Conservation (phyloP, 2,888 invertebrate species). For the Autographa gamma region DNA sequence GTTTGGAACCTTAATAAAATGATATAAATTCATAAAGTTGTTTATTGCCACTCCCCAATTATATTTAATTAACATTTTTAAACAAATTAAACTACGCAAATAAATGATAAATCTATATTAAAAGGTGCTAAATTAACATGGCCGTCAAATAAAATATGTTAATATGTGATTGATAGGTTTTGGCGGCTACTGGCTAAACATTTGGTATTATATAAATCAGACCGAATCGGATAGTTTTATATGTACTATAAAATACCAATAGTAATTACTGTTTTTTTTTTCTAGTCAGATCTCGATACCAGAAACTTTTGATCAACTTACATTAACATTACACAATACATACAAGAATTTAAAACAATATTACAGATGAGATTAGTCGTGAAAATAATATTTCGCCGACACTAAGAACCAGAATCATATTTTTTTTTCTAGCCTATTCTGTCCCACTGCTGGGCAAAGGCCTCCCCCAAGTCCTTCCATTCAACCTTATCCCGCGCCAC, state of each 20-base stretch:
- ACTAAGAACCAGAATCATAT: too few species aligned
- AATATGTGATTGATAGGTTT: background rate
- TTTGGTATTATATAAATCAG: background rate
- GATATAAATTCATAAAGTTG: conserved; percentile 60
- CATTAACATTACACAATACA: too few species aligned
- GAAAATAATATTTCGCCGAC: too few species aligned
- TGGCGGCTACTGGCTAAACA: background rate
- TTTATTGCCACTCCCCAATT: conserved; percentile 24
- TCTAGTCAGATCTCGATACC: background rate
- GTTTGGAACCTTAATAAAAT: conserved; percentile 69
- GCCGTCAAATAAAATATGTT: background rate
- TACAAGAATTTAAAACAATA: too few species aligned
- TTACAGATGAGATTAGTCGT: too few species aligned
- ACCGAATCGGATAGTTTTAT: background rate
- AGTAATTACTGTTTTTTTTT: background rate
- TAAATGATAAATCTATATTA: background rate
- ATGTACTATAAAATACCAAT: background rate
- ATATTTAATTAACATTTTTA: background rate
- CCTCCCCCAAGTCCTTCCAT: too few species aligned
- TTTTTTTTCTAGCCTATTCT: too few species aligned
- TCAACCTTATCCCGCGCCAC: too few species aligned
- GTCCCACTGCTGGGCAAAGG: too few species aligned
- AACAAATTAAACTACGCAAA: background rate
- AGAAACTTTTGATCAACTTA: too few species aligned
- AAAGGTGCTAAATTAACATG: background rate